phyloP scores from a whole-genome alignment of 2,888 invertebrate genomes.

The Philaethria dido region DNA sequence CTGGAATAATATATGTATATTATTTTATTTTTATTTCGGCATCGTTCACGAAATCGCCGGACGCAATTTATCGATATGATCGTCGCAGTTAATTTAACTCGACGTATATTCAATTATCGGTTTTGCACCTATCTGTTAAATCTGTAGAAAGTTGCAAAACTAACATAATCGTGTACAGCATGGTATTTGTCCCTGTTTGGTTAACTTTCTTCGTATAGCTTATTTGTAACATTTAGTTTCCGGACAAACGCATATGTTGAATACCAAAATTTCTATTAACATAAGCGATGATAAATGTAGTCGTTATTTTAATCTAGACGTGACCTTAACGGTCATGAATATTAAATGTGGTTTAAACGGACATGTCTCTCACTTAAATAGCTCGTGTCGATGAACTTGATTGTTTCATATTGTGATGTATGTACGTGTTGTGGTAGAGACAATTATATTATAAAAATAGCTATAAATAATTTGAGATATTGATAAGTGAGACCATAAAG shows the following conservation, averaged over 20 bases:
- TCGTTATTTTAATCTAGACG: conserved; percentile 48
- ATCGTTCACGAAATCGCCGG: conserved; percentile 35
- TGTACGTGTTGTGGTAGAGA: conserved; percentile 13
- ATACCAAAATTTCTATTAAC: conserved; percentile 12
- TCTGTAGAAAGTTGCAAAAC: conserved; percentile 53
- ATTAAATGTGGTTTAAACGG: conserved; percentile 57
- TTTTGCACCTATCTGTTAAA: conserved; percentile 44
- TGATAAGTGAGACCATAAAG: conserved; percentile 26
- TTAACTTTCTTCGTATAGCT: conserved; percentile 34
- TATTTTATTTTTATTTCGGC: conserved; percentile 23
- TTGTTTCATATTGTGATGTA: conserved; percentile 48
- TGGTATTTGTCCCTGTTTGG: conserved; percentile 40
- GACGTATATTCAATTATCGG: conserved; percentile 35
- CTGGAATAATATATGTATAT: conserved; percentile 28
- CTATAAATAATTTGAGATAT: conserved; percentile 12
- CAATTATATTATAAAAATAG: conserved; percentile 29
- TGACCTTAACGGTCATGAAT: conserved; percentile 58
- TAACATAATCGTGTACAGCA: conserved; percentile 40
- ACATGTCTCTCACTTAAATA: conserved; percentile 63
- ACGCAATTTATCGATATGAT: conserved; percentile 30
- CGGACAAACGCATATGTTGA: neutral
- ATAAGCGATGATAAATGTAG: conserved; percentile 42
- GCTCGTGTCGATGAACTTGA: conserved; percentile 69
- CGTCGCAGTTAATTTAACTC: conserved; percentile 31
- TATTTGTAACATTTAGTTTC: neutral